These are phyloP conservation scores for Actinia tenebrosa DNA, from an alignment of 64 coral and sea anemone genomes.

Conservation along the genomic window DNA sequence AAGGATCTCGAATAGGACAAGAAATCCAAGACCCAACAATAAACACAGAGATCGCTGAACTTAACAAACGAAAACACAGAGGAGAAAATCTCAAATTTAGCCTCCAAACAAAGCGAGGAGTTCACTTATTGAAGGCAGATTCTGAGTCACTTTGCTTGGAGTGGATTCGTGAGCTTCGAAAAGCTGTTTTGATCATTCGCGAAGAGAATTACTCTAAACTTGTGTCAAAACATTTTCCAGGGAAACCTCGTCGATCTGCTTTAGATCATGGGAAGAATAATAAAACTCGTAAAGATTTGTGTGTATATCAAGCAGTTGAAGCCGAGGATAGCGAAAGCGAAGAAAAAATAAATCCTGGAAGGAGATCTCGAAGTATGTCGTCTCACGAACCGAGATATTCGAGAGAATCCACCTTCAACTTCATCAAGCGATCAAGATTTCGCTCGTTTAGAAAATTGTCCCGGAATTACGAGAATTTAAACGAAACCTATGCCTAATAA, in stretches of 20 bases:
- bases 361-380: neutral
- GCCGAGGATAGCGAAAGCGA: constrained; percentile 10
- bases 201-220: neutral
- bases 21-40: neutral
- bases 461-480: neutral
- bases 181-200: neutral
- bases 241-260: neutral
- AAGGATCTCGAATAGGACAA: neutral
- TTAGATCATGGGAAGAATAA: constrained; percentile 7
- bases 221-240: neutral
- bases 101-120: constrained; percentile 28
- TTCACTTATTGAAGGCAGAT: constrained; percentile 45
- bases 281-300: neutral
- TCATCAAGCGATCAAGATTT: neutral
- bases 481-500: neutral
- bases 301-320: constrained; percentile 4
- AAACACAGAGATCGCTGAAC: neutral
- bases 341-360: neutral
- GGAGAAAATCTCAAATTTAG: constrained; percentile 25
- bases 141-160: constrained; percentile 30
- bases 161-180: constrained; percentile 27
- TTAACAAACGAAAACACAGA: neutral
- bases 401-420: neutral
- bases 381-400: neutral
- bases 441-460: neutral